Conservation (phyloP, 2,113 vertebrate species). For the Accipiter cooperii region DNA sequence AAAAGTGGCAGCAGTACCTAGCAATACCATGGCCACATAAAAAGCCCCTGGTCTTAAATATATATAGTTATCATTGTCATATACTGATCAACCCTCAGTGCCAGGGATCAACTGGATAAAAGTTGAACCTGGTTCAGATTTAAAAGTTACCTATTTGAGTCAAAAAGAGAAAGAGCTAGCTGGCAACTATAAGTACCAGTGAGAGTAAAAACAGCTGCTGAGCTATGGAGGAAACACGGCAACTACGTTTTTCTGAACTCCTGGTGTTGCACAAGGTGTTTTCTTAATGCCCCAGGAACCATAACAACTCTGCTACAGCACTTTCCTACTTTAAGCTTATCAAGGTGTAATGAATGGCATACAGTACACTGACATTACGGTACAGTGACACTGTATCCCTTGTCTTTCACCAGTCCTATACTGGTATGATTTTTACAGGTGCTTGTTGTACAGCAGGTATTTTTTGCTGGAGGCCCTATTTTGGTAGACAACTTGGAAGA, state of each 20-base stretch:
- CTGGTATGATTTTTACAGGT: slow-evolving; percentile 33
- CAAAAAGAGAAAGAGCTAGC: slow-evolving; percentile 70
- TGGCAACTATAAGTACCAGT: background rate
- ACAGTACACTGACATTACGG: too few species aligned
- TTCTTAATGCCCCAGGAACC: background rate
- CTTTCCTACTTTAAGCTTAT: background rate
- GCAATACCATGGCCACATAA: slow-evolving; percentile 73
- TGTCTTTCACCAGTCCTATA: background rate
- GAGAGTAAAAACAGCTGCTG: background rate
- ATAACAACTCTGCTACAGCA: background rate
- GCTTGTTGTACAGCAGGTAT: slow-evolving; percentile 70
- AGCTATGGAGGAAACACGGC: background rate
- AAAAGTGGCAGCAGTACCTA: slow-evolving; percentile 76
- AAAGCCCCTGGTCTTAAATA: slow-evolving; percentile 71
- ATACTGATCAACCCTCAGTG: slow-evolving; percentile 76
- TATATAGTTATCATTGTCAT: slow-evolving; percentile 74
- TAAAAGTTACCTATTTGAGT: slow-evolving; percentile 72
- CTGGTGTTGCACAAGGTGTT: background rate
- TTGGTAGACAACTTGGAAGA: slow-evolving; percentile 78
- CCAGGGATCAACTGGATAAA: slow-evolving; percentile 78
- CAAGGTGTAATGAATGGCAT: background rate
- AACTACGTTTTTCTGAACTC: background rate
- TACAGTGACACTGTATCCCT: background rate
- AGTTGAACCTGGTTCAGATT: slow-evolving; percentile 68
- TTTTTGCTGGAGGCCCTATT: slow-evolving; percentile 70